Percentiles rank a stretch among this genome's conserved stretches.
phyloP scores from a whole-genome alignment of 2,113 vertebrate species.

The Archilochus colubris region DNA sequence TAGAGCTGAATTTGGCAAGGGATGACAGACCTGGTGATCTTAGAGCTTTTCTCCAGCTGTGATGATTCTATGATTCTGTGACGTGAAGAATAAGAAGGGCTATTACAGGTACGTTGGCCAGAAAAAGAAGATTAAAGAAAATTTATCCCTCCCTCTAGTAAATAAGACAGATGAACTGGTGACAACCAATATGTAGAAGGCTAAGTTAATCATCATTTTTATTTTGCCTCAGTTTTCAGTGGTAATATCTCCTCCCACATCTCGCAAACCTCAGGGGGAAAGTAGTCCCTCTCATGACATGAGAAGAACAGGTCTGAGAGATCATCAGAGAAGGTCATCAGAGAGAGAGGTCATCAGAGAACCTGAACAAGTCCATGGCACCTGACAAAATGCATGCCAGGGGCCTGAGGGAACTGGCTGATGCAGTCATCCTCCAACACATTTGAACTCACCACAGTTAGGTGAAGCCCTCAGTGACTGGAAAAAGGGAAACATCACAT shows the following conservation, averaged over 20 bases:
- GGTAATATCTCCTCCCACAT: background rate
- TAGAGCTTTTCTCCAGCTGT: no score
- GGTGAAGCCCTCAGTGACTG: background rate
- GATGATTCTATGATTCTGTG: no score
- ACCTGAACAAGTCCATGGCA: background rate
- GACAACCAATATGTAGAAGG: background rate
- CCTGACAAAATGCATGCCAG: background rate
- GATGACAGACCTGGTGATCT: background rate
- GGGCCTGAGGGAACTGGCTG: background rate
- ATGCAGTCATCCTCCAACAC: background rate
- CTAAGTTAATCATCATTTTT: background rate
- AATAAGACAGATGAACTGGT: background rate
- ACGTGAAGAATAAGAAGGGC: background rate
- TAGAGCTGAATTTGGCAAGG: background rate
- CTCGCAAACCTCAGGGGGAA: background rate
- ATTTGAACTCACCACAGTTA: background rate
- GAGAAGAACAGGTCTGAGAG: background rate
- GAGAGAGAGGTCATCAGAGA: background rate
- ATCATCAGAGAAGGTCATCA: background rate
- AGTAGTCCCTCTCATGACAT: background rate
- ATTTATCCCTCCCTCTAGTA: background rate
- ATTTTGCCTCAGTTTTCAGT: background rate
- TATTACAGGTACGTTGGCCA: background rate
- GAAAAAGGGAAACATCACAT: background rate
- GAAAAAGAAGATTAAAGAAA: background rate